These are phyloP conservation scores for Drosophila ezoana DNA, from an alignment of 2,888 invertebrate species.

Conservation along the genomic window DNA sequence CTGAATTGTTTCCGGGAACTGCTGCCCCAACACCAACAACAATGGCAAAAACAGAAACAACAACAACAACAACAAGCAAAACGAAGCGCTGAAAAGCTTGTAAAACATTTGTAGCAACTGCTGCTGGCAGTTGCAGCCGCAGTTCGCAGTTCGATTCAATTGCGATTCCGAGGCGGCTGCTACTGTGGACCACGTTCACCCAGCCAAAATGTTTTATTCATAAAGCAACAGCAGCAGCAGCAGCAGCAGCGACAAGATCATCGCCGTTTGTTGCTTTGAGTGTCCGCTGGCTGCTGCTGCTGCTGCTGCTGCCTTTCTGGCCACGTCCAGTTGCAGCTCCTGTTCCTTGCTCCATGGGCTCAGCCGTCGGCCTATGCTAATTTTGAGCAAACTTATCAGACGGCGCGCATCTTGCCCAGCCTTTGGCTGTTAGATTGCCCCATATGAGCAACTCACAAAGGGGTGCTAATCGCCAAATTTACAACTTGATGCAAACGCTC, in stretches of 20 bases:
- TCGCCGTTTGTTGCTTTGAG: constrained; percentile 58
- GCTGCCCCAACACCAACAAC: constrained; percentile 65
- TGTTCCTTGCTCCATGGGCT: constrained; percentile 12
- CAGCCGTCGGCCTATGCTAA: constrained; percentile 70
- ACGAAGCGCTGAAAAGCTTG: constrained; percentile 78
- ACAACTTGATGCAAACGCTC: constrained; percentile 77
- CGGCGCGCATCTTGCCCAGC: constrained; percentile 73
- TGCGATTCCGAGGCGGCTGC: constrained; percentile 55
- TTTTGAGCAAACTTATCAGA: constrained; percentile 71
- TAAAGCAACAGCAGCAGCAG: constrained; percentile 54
- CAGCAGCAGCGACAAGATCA: constrained; percentile 62
- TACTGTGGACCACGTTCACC: constrained; percentile 67
- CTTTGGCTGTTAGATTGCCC: constrained; percentile 65
- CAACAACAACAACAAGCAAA: constrained; percentile 45
- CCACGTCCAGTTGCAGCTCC: constrained; percentile 28
- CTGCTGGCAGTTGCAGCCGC: constrained; percentile 44
- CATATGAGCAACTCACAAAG: constrained; percentile 65
- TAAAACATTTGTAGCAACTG: constrained; percentile 80
- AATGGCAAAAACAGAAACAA: constrained; percentile 55
- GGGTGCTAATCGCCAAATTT: constrained; percentile 84
- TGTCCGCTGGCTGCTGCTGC: constrained; percentile 43
- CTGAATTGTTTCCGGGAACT: constrained; percentile 81
- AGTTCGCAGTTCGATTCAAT: constrained; percentile 52
- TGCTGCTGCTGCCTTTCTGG: constrained; percentile 24
- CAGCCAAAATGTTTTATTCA: constrained; percentile 77